Evolutionary conservation across 1,140 invertebrate genomes (phyloP), one percentile per base, ranked within the genome.

Genomic region (Hyposmocoma kahamanoa): DNA sequence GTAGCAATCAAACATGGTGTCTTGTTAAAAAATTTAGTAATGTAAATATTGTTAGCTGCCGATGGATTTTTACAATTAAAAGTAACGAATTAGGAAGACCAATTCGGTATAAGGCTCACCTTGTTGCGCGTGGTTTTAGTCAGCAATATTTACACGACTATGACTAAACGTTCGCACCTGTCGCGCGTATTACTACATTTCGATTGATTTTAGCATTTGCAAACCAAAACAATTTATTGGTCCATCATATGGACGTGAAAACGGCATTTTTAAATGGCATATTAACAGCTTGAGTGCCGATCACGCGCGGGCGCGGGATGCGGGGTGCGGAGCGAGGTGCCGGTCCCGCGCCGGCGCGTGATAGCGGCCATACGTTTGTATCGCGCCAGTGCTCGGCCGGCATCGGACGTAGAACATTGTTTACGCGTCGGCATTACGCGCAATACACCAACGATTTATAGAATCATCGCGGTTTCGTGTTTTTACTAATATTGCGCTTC

Each of bases 1-100:
- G 41, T 34, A 11, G 24, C 36, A 84, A 81, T 64, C 70, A 82
- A 39, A 85, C 67, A 9, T 83, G 75, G 80, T 64, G 53, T 24
- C 55, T 84, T 52, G 76, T 86, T 17, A 30, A 56, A 28, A 73
- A 50, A 39, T 79, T 84, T 13, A 32, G 52, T 6, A 61, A 75
- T 58, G 74, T 62, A 69, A 83, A 84, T 65, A 67, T 76, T 52
- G 56, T 79, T 42, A 56, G 66, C 62, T 71, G 59, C 52, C 79
- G 67, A 56, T 78, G 73, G 74, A 51, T 67, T 34, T 75, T 80
- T 64, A 58, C 56, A 17, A 50, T 76, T 11, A 80, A 78, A 50
- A 42, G 62, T 47, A 62, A 78, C 53, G 56, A 59, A 50, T 57
- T 59, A 57, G 75, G 74, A 43, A 58, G 58, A 42, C 59, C 46